Conservation (phyloP, 2,113 vertebrate genomes). For the Sylvicapra grimmia region DNA sequence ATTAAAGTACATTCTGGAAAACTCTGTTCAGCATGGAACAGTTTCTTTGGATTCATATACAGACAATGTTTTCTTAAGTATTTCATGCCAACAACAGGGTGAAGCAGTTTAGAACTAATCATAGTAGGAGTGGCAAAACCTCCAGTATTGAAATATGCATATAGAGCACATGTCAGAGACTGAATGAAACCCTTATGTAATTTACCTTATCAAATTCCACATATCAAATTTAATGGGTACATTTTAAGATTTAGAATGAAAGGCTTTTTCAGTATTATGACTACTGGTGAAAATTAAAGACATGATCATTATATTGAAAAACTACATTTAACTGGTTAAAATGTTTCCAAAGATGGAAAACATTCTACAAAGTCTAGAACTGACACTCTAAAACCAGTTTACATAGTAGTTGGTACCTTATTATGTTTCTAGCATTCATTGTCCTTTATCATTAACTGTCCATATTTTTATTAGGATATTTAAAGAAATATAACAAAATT, state of each 20-base stretch:
- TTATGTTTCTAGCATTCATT: not conserved
- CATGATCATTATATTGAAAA: not conserved
- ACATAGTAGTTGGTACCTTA: not conserved
- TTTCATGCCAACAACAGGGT: not conserved
- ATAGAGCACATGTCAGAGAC: not conserved
- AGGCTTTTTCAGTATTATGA: not conserved
- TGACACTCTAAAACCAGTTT: not conserved
- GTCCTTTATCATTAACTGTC: not conserved
- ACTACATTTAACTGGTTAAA: not conserved
- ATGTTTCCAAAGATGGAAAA: not conserved
- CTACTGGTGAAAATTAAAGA: not conserved
- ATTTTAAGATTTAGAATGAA: constrained; percentile 13
- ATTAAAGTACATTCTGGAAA: not conserved
- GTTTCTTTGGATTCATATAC: not conserved
- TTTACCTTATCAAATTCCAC: not conserved
- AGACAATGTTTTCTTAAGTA: not conserved
- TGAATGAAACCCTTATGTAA: not conserved
- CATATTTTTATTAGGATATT: not conserved
- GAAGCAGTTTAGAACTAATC: not conserved
- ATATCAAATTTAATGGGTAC: not conserved
- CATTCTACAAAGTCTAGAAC: not conserved
- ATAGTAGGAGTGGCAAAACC: not conserved
- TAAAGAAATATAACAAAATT: not conserved
- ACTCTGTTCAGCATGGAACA: not conserved
- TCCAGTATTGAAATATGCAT: not conserved